Conservation (phyloP, 2,113 vertebrate species). For the Cyanocitta stelleri region DNA sequence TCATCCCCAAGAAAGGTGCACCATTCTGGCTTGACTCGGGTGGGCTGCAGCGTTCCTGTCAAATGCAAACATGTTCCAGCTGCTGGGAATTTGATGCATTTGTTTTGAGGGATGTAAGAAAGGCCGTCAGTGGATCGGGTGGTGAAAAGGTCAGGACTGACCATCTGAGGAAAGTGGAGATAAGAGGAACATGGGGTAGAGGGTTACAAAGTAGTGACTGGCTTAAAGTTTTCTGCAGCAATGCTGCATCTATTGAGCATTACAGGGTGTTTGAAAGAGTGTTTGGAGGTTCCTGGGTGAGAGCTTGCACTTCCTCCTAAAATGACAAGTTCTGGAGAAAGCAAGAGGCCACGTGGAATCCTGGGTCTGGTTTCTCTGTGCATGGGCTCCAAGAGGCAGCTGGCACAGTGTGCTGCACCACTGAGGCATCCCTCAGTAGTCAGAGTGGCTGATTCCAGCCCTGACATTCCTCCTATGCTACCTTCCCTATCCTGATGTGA, state of each 20-base stretch:
- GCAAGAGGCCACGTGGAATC: background rate
- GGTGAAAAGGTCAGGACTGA: background rate
- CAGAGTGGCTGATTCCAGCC: background rate
- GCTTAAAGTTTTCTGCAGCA: background rate
- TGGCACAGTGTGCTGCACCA: background rate
- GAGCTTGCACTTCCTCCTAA: background rate
- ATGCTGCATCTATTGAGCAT: background rate
- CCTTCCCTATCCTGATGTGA: background rate
- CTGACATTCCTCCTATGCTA: background rate
- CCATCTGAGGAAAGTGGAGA: background rate
- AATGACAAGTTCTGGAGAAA: background rate
- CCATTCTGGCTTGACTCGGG: background rate
- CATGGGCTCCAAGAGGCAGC: background rate
- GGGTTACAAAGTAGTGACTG: background rate
- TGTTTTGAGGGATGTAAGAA: background rate
- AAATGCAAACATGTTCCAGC: constrained; percentile 5
- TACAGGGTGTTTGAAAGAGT: background rate
- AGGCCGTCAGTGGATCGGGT: background rate
- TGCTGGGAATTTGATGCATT: background rate
- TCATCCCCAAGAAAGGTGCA: background rate
- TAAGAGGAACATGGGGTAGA: background rate
- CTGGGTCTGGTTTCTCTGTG: background rate
- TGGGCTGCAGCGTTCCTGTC: background rate
- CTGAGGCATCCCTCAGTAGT: background rate
- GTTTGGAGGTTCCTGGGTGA: background rate